Percentiles rank a stretch among this genome's conserved stretches.
Conservation (phyloP, 2,113 vertebrate species). For the Acrocephalus kingi region DNA sequence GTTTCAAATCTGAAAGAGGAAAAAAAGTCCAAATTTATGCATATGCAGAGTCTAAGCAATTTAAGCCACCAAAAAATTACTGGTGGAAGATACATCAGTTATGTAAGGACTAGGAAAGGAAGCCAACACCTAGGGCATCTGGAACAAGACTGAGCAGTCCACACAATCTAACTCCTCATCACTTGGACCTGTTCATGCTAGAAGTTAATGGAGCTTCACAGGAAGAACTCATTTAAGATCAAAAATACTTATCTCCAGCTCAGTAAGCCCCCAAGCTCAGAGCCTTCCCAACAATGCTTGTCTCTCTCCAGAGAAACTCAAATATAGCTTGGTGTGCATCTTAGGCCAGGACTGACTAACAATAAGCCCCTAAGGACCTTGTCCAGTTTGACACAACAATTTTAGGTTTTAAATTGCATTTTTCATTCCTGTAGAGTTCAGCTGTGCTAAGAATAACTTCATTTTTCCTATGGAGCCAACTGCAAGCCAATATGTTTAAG, state of each 20-base stretch:
- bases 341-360: not conserved
- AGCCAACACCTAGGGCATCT: not conserved
- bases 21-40: not conserved
- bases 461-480: not conserved
- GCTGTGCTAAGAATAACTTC: not conserved
- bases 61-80: not conserved
- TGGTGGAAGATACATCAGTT: not conserved
- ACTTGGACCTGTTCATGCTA: not conserved
- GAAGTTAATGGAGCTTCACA: not conserved
- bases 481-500: not conserved
- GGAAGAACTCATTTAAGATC: not conserved
- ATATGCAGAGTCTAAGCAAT: not conserved
- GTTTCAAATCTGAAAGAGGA: slow-evolving; percentile 87
- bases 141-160: not conserved
- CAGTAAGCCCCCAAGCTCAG: not conserved
- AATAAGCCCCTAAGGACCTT: not conserved
- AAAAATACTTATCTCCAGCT: not conserved
- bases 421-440: not conserved
- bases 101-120: not conserved
- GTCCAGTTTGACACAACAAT: not conserved
- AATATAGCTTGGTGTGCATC: not conserved
- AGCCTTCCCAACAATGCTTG: not conserved
- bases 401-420: not conserved
- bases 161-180: not conserved
- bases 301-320: not conserved